Evolutionary conservation across 2,797 vertebrate species (phyloP), one percentile per base, ranked within the genome.

Genomic region (Microctenopoma lineatum): DNA sequence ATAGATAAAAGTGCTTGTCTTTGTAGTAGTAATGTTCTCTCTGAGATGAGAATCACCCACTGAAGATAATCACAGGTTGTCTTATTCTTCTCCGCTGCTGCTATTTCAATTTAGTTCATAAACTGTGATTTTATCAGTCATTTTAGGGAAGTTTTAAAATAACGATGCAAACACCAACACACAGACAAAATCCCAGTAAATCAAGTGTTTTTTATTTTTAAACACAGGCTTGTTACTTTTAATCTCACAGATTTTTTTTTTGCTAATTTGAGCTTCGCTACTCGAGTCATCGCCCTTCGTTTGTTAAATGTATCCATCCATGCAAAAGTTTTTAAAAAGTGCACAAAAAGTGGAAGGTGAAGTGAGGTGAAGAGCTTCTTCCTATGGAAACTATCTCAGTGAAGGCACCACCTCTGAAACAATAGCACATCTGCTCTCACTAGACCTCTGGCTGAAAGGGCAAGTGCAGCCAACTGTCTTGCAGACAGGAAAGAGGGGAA

Each of bases 401-500:
- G 66, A 66, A 69, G 45, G 75, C 68, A 66, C 41, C 76, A 83
- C 66, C 48, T 77, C 70, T 76, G 64, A 81, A 73, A 88, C 77
- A 87, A 85, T 48, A 73, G 77, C 83, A 82, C 87, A 88, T 90
- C 84, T 89, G 84, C 64, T 84, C 52, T 66, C 72, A 59, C 42
- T 47, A 70, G 77, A 84, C 73, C 79, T 80, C 72, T 46, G 65
- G 67, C 56, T 77, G 48, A 83, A 79, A 84, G 80, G 72, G 68
- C 78, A 77, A 62, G 79, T 62, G 58, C 69, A 70, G 73, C 60
- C 75, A 83, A 81, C 80, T 82, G 78, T 61, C 65, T 77, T 66
- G 25, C 38, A 51, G 44, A 84, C 54, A 77, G 61, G 62, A 69
- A 67, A 71, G 45, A 77, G 66, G 42, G 75, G 52, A 76, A 66